Evolutionary conservation across 2,888 invertebrate species (phyloP).

Genomic region (Antheraea yamamai): DNA sequence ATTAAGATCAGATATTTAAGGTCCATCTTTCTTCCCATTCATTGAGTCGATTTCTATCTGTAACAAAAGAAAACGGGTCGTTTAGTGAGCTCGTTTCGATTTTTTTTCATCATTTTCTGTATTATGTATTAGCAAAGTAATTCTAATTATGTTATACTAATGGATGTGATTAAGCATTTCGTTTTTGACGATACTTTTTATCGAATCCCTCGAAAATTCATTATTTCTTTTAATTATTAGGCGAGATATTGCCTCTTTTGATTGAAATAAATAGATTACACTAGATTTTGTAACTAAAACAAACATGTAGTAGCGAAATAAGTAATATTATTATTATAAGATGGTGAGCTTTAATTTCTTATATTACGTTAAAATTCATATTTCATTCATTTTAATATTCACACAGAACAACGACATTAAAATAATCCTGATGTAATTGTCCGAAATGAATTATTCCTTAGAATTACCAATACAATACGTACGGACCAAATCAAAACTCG

Average conservation of each 20-base stretch:
- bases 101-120: slow-evolving; percentile 40
- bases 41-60: slow-evolving; percentile 65
- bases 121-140: slow-evolving; percentile 49
- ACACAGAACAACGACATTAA: background rate
- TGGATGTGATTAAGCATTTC: slow-evolving; percentile 12
- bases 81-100: slow-evolving; percentile 51
- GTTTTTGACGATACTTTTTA: background rate
- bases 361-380: background rate
- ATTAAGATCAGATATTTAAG: slow-evolving; percentile 75
- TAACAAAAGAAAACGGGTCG: slow-evolving; percentile 59
- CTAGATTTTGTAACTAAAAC: background rate
- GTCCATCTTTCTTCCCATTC: slow-evolving; percentile 66
- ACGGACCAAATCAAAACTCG: too few relatives aligned
- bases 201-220: background rate
- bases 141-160: slow-evolving; percentile 47
- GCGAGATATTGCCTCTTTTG: background rate
- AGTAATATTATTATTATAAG: too few relatives aligned
- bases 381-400: background rate
- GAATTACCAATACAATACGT: background rate
- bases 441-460: background rate
- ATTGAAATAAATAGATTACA: background rate
- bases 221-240: background rate
- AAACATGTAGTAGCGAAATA: background rate
- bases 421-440: background rate
- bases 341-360: too few relatives aligned